Evolutionary conservation across 2,113 vertebrate species (phyloP).

Genomic region (Phyllopteryx taeniolatus): DNA sequence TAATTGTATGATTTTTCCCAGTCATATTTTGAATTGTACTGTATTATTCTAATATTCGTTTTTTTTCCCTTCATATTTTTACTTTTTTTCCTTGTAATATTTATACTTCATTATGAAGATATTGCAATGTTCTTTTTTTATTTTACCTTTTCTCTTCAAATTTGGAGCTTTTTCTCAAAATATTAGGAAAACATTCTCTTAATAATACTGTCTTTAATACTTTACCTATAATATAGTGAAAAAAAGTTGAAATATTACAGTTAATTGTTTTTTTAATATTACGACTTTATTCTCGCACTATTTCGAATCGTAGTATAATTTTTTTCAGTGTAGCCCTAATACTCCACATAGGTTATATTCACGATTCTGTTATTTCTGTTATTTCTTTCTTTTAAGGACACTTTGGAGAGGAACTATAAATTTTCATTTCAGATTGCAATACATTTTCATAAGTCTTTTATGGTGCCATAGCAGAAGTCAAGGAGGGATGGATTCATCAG

Average conservation of each 20-base stretch:
- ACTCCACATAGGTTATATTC: not conserved
- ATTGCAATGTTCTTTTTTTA: not conserved
- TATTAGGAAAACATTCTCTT: not conserved
- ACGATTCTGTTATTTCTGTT: not conserved
- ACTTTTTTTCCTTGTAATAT: too few species aligned
- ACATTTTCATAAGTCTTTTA: not conserved
- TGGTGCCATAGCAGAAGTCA: constrained; percentile 49
- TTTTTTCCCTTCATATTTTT: too few species aligned
- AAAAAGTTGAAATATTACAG: too few species aligned
- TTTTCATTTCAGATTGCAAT: not conserved
- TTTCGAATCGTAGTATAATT: not conserved
- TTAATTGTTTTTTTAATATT: not conserved
- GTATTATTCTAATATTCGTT: not conserved
- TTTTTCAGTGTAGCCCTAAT: not conserved
- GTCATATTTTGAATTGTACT: not conserved
- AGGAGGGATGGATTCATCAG: constrained; percentile 28
- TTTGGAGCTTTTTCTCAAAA: not conserved
- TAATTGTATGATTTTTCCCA: not conserved
- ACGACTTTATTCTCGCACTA: not conserved
- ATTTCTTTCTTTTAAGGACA: not conserved
- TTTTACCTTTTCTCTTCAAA: not conserved
- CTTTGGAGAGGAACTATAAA: not conserved
- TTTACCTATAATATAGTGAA: too few species aligned
- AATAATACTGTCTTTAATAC: too few species aligned
- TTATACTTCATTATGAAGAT: not conserved